Percentiles rank a stretch among this genome's conserved stretches.
phyloP scores from a whole-genome alignment of 2,888 invertebrate species.

The Ernsta delagoae region DNA sequence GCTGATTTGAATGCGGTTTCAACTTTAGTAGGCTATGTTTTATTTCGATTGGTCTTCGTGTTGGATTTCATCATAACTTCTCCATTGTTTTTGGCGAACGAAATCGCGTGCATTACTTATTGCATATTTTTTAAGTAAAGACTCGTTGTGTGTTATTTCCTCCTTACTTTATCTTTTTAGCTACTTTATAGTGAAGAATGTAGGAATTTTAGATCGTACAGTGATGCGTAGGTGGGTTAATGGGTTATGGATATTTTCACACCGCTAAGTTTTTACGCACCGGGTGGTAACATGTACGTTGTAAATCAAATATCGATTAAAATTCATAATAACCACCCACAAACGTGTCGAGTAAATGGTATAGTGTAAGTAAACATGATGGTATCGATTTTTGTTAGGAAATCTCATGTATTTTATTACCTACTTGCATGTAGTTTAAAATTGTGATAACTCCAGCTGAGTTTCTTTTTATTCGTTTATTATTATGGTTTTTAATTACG shows the following conservation, averaged over 20 bases:
- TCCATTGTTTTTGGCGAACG: no score
- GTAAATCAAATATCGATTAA: conserved; percentile 38
- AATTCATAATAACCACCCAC: conserved; percentile 34
- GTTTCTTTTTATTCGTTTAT: neutral
- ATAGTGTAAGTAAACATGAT: conserved; percentile 21
- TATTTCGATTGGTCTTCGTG: no score
- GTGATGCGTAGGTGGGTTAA: conserved; percentile 25
- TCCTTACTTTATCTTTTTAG: neutral
- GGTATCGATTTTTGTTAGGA: conserved; percentile 22
- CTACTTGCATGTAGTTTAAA: conserved; percentile 14
- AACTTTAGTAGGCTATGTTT: no score
- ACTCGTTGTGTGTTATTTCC: neutral
- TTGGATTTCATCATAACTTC: no score
- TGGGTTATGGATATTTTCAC: conserved; percentile 30
- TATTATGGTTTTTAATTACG: neutral
- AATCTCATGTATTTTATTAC: conserved; percentile 26
- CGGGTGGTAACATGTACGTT: conserved; percentile 26
- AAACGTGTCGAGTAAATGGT: conserved; percentile 25
- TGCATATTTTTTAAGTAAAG: no score
- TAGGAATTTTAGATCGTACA: neutral
- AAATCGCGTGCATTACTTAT: no score
- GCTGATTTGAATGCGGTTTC: no score
- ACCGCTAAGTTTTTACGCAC: conserved; percentile 30
- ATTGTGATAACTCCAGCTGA: conserved; percentile 9
- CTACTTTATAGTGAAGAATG: neutral